These are phyloP conservation scores for Drosophila pectinifera DNA, from an alignment of 1,140 invertebrate genomes.

Conservation along the genomic window DNA sequence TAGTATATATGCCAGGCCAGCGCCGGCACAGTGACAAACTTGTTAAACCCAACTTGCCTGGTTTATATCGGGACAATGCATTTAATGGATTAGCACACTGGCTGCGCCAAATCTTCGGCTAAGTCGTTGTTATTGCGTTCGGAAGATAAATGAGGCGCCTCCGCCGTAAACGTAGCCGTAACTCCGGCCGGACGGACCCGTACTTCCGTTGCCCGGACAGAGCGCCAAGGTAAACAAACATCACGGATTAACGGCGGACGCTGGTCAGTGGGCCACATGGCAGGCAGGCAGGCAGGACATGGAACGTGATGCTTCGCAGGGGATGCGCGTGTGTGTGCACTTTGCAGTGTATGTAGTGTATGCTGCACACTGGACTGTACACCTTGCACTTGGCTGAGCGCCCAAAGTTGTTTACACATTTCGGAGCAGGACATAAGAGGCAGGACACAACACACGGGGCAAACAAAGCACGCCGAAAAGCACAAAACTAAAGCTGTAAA, in stretches of 20 bases:
- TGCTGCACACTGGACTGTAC: constrained; percentile 45
- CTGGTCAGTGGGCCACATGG: constrained; percentile 63
- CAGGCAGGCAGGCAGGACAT: constrained; percentile 21
- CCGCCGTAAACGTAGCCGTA: constrained; percentile 17
- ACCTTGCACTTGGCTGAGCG: constrained; percentile 76
- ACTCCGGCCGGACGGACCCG: constrained; percentile 2
- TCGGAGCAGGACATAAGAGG: constrained; percentile 74
- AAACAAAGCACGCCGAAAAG: constrained; percentile 69
- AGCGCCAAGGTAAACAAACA: constrained; percentile 81
- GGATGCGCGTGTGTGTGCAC: constrained; percentile 14
- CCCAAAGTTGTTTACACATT: constrained; percentile 84
- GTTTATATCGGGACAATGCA: constrained; percentile 51
- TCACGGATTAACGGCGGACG: constrained; percentile 80
- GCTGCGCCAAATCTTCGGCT: constrained; percentile 67
- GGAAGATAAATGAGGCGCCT: constrained; percentile 76
- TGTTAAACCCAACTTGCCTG: constrained; percentile 52
- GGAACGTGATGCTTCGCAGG: constrained; percentile 46
- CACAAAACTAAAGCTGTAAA: constrained; percentile 79
- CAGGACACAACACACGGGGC: constrained; percentile 78
- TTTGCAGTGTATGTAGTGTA: constrained; percentile 8
- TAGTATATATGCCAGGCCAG: constrained; percentile 19
- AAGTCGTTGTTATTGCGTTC: constrained; percentile 83
- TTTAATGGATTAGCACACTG: constrained; percentile 78
- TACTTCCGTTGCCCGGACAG: constrained; percentile 27
- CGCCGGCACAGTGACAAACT: constrained; percentile 56